Evolutionary conservation across 2,797 vertebrate species (phyloP).

Genomic region (Leptodactylus fallax): DNA sequence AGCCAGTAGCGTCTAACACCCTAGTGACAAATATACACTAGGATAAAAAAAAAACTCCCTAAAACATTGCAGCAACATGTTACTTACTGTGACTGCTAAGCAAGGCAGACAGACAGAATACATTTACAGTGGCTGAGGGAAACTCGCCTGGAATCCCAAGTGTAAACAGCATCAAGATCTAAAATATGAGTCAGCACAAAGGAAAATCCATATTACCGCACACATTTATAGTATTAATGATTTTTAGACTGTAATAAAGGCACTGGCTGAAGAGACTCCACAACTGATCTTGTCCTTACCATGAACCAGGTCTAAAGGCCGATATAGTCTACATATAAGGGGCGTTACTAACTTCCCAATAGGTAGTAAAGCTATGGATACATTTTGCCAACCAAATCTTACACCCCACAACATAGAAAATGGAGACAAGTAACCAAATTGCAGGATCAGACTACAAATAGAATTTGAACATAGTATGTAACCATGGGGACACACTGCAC

Average conservation of each 20-base stretch:
- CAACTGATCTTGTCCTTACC: background rate
- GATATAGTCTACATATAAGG: background rate
- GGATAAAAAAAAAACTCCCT: background rate
- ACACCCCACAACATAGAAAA: too few species aligned
- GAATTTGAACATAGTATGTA: too few species aligned
- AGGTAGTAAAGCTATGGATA: too few species aligned
- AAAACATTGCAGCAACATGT: slow-evolving; percentile 24
- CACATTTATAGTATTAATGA: slow-evolving; percentile 33
- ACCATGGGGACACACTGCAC: too few species aligned
- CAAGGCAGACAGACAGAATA: slow-evolving; percentile 41
- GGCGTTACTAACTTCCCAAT: background rate
- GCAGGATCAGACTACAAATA: too few species aligned
- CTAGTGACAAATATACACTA: slow-evolving; percentile 40
- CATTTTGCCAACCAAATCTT: too few species aligned
- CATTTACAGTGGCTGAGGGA: slow-evolving; percentile 33
- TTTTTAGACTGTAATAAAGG: slow-evolving; percentile 13
- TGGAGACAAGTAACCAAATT: too few species aligned
- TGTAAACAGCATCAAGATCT: slow-evolving; percentile 20
- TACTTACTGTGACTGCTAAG: slow-evolving; percentile 42
- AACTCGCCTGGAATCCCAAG: slow-evolving; percentile 41
- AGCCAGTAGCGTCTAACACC: slow-evolving; percentile 28
- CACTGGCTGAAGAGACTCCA: background rate
- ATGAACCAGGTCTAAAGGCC: background rate
- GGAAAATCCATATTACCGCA: slow-evolving; percentile 42
- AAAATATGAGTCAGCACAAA: slow-evolving; percentile 46